Percentiles rank a stretch among this genome's conserved stretches.
phyloP scores from a whole-genome alignment of 2,797 vertebrate genomes.

The Sus cebifrons region DNA sequence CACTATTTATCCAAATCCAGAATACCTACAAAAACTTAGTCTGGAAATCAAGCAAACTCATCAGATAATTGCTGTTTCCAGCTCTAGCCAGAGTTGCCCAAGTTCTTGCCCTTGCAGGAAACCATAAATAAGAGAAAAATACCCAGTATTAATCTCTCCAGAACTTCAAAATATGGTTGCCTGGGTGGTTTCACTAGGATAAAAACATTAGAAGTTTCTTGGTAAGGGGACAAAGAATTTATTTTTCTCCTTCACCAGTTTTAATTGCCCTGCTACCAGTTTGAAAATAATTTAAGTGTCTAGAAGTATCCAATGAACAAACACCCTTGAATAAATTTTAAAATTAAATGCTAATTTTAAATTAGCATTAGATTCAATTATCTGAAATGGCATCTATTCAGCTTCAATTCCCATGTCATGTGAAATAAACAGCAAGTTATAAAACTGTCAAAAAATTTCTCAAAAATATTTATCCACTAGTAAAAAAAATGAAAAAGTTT shows the following conservation, averaged over 20 bases:
- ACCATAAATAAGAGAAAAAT: conserved; percentile 65
- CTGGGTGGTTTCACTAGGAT: conserved; percentile 23
- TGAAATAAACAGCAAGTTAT: conserved; percentile 50
- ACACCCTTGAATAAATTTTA: conserved; percentile 55
- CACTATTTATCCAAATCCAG: neutral
- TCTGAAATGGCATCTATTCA: conserved; percentile 54
- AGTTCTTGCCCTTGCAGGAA: conserved; percentile 60
- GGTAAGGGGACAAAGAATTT: conserved; percentile 50
- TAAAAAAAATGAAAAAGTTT: conserved; percentile 62
- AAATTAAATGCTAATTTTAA: conserved; percentile 65
- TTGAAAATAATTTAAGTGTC: conserved; percentile 72
- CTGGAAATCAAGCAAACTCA: conserved; percentile 62
- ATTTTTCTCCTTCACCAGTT: conserved; percentile 64
- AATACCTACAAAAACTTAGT: conserved; percentile 1
- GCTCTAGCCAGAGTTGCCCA: neutral
- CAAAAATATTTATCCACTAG: neutral
- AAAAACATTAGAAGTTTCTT: conserved; percentile 62
- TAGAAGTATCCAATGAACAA: conserved; percentile 67
- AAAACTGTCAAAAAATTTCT: conserved; percentile 43
- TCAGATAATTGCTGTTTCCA: conserved; percentile 48
- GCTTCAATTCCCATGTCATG: neutral
- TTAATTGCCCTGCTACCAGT: conserved; percentile 27
- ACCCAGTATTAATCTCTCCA: conserved; percentile 50
- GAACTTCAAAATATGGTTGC: conserved; percentile 48
- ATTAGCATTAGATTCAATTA: conserved; percentile 64